phyloP scores from a whole-genome alignment of 1,140 invertebrate genomes.

The Pseudomyrmex sp. region DNA sequence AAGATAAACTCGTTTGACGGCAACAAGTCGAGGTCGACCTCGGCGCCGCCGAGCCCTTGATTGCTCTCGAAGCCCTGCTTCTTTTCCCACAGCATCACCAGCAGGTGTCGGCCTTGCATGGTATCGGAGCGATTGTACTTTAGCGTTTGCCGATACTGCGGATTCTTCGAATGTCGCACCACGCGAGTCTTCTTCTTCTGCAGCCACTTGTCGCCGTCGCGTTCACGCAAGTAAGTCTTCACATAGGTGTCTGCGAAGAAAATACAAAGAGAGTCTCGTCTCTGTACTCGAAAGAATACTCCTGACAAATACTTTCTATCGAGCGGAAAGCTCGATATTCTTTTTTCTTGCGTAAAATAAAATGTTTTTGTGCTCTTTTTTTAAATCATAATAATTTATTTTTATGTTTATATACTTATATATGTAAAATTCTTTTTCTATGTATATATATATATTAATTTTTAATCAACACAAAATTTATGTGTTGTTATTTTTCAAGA shows the following conservation, averaged over 20 bases:
- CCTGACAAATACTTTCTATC: background rate
- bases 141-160: constrained; percentile 94
- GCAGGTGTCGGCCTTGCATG: constrained; percentile 90
- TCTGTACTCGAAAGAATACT: background rate
- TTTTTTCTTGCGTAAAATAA: background rate
- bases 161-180: constrained; percentile 91
- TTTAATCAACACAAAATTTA: too few species aligned
- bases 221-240: constrained; percentile 94
- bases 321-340: background rate
- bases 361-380: background rate
- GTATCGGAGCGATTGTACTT: constrained; percentile 94
- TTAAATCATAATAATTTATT: background rate
- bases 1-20: constrained; percentile 91
- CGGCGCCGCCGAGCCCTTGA: constrained; percentile 93
- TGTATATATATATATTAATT: too few species aligned
- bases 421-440: too few species aligned
- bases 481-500: background rate
- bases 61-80: constrained; percentile 95
- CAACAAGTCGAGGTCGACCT: constrained; percentile 92
- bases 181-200: constrained; percentile 96
- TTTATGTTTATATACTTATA: too few species aligned
- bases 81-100: constrained; percentile 96
- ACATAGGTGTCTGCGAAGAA: constrained; percentile 93
- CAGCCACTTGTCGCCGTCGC: constrained; percentile 94
- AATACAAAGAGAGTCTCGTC: constrained; percentile 12